Percentiles rank a stretch among this genome's conserved stretches.
Conservation (phyloP, 2,113 vertebrate genomes). For the Dicentrarchus labrax region DNA sequence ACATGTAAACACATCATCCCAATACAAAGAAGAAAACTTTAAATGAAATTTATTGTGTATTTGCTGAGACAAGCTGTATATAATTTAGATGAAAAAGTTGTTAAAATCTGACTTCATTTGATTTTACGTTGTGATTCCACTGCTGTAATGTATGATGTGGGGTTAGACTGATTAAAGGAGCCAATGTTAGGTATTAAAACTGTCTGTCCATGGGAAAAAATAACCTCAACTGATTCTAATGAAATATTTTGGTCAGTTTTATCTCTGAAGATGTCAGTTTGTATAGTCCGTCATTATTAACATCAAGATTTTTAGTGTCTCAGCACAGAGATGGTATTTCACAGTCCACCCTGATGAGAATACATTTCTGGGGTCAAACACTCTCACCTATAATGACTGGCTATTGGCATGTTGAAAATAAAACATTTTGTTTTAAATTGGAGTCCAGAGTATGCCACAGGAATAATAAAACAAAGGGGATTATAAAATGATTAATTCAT, state of each 20-base stretch:
- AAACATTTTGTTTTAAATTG: not conserved
- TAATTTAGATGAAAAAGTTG: not conserved
- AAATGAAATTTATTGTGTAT: not conserved
- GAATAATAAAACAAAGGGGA: slow-evolving; percentile 3
- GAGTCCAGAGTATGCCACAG: not conserved
- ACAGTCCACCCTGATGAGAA: not conserved
- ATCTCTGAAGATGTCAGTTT: slow-evolving; percentile 2
- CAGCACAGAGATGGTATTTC: not conserved
- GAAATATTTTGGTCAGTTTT: slow-evolving; percentile 26
- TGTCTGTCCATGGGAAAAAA: not conserved
- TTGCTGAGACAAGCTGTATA: not conserved
- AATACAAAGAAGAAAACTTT: not conserved
- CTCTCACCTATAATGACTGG: not conserved
- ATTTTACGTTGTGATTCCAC: not conserved
- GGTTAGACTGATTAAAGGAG: not conserved
- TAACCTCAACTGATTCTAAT: not conserved
- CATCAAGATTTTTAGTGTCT: not conserved
- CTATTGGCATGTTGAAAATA: not conserved
- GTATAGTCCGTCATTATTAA: not conserved
- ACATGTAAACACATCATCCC: not conserved
- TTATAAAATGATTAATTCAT: not conserved
- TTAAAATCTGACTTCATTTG: not conserved
- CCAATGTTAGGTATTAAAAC: not conserved
- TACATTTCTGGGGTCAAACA: not conserved
- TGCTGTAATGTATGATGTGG: not conserved